Evolutionary conservation across 1,140 invertebrate species (phyloP).

Genomic region (Atta colombica): DNA sequence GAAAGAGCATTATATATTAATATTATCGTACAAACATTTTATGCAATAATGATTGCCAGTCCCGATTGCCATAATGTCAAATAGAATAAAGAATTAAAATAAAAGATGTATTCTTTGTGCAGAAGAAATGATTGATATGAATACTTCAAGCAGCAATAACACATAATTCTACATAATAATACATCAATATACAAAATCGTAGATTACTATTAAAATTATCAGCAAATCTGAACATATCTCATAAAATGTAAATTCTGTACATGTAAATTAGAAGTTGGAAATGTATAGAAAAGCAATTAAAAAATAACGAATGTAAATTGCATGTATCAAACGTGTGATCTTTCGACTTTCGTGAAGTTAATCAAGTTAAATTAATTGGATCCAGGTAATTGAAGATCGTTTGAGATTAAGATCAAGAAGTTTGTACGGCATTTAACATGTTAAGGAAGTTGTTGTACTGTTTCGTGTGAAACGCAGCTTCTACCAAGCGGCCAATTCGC

Average conservation of each 20-base stretch:
- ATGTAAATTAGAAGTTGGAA: not conserved
- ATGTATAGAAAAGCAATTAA: not conserved
- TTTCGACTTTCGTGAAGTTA: not conserved
- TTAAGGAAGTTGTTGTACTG: not conserved
- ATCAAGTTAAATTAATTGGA: slow-evolving; percentile 8
- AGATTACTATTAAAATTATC: not conserved
- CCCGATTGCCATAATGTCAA: not conserved
- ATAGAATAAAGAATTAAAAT: not conserved
- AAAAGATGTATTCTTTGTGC: not conserved
- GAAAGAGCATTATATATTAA: not conserved
- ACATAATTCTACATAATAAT: not conserved
- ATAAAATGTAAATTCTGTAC: not conserved
- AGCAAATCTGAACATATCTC: not conserved
- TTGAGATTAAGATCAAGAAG: slow-evolving; percentile 23
- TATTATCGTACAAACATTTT: not conserved
- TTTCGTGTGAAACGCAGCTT: slow-evolving; percentile 9
- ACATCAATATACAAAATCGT: not conserved
- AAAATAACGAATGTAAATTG: not conserved
- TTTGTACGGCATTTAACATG: not conserved
- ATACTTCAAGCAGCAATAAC: not conserved
- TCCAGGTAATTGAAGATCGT: slow-evolving; percentile 7
- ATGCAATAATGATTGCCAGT: not conserved
- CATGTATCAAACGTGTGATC: too few species aligned
- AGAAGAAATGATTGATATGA: not conserved
- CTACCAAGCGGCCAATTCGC: slow-evolving; percentile 12